Conservation (phyloP, 30 jellyfish, hydroid and myxozoan species). For the Cassiopea andromeda region DNA sequence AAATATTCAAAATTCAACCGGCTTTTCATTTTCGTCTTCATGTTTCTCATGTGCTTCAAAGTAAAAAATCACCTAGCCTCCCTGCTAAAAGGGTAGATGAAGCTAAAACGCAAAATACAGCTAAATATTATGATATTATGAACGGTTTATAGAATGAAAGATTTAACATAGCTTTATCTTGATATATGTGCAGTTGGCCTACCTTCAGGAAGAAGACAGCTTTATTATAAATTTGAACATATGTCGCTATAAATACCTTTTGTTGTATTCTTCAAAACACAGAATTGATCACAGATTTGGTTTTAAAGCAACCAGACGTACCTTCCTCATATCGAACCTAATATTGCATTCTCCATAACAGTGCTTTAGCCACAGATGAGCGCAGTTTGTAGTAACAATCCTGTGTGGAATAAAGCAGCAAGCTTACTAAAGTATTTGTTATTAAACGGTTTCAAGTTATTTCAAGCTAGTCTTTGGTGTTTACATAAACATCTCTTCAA, state of each 20-base stretch:
- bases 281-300: neutral
- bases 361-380: neutral
- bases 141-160: no score
- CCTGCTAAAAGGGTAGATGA: no score
- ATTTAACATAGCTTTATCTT: no score
- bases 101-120: no score
- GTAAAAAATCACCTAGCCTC: no score
- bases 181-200: no score
- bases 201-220: no score
- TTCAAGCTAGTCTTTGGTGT: neutral
- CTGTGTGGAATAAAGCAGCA: neutral
- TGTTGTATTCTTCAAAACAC: neutral
- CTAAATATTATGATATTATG: no score
- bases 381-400: conserved; percentile 1
- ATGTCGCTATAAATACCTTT: neutral
- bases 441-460: neutral
- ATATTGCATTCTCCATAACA: neutral
- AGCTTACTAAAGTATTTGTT: neutral
- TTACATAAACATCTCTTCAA: neutral
- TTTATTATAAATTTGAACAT: no score
- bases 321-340: neutral
- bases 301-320: neutral
- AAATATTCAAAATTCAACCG: no score
- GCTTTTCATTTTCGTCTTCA: no score
- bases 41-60: no score